Evolutionary conservation across 1,140 invertebrate species (phyloP).

Genomic region (Brachionus rubens): DNA sequence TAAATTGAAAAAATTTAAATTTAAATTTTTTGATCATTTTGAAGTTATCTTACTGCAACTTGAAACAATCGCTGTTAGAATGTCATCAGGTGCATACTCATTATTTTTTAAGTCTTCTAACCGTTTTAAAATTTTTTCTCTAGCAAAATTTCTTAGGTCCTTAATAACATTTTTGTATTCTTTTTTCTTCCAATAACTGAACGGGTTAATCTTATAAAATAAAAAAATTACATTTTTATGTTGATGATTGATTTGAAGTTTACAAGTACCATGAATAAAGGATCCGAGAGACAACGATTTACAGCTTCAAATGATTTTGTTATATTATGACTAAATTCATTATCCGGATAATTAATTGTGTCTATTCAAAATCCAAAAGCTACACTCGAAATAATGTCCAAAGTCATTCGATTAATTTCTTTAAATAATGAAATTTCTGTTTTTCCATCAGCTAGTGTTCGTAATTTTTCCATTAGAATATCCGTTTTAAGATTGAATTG

Average conservation of each 20-base stretch:
- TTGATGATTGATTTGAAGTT: too few relatives aligned
- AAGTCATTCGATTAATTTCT: constrained; percentile 37
- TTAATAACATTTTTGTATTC: constrained; percentile 10
- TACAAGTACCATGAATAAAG: neutral
- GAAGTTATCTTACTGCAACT: constrained; percentile 16
- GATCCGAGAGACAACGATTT: neutral
- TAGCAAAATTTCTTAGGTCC: neutral
- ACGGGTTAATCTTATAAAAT: neutral
- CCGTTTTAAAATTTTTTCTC: constrained; percentile 17
- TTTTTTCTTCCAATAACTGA: constrained; percentile 5
- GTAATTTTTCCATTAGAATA: constrained; percentile 1
- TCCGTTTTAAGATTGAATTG: constrained; percentile 21
- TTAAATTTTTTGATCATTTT: neutral
- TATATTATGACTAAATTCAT: neutral
- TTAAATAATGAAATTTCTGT: constrained; percentile 13
- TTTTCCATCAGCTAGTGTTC: constrained; percentile 2
- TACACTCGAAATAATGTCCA: constrained; percentile 40
- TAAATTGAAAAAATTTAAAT: constrained; percentile 20
- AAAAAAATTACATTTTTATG: neutral
- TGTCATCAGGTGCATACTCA: constrained; percentile 18
- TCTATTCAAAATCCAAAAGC: constrained; percentile 29
- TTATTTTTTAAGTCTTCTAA: neutral
- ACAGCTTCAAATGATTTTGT: neutral
- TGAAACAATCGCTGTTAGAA: constrained; percentile 7
- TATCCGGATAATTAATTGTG: constrained; percentile 25